These are phyloP conservation scores for Lepidostoma basale DNA, from an alignment of 1,140 invertebrate species.

Conservation along the genomic window DNA sequence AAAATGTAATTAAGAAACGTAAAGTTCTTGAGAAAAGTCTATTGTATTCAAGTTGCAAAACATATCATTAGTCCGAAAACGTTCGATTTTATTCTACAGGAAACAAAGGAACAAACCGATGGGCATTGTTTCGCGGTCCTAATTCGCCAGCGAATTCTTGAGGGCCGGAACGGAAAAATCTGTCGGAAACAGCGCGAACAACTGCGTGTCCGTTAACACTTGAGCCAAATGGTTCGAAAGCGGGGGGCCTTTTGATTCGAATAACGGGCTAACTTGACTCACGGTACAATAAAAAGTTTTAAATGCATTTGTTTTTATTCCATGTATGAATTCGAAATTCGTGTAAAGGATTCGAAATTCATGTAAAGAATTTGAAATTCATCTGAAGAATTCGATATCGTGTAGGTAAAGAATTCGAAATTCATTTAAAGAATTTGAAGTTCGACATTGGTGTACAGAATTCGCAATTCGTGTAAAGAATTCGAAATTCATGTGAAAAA, in stretches of 20 bases:
- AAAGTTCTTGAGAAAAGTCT: no score
- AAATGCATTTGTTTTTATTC: no score
- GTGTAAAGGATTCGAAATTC: background rate
- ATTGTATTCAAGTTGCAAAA: no score
- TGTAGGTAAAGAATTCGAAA: background rate
- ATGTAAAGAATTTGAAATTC: background rate
- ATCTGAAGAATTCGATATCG: background rate
- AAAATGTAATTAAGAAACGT: no score
- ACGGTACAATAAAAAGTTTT: no score
- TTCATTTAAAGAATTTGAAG: background rate
- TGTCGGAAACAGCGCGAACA: constrained; percentile 31
- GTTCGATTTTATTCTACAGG: constrained; percentile 3
- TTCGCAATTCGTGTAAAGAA: constrained; percentile 4
- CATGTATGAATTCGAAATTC: background rate
- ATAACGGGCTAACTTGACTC: no score
- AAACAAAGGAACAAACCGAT: constrained; percentile 4
- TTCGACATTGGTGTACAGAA: background rate
- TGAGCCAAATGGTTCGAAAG: constrained; percentile 33
- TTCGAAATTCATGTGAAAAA: no score
- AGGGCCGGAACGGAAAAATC: constrained; percentile 16
- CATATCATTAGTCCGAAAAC: no score
- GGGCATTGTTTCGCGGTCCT: constrained; percentile 20
- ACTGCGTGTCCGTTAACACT: constrained; percentile 43
- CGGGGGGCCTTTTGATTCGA: background rate
- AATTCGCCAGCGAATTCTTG: constrained; percentile 14